Conservation (phyloP, 2,888 invertebrate species). For the Peribatodes rhomboidaria region DNA sequence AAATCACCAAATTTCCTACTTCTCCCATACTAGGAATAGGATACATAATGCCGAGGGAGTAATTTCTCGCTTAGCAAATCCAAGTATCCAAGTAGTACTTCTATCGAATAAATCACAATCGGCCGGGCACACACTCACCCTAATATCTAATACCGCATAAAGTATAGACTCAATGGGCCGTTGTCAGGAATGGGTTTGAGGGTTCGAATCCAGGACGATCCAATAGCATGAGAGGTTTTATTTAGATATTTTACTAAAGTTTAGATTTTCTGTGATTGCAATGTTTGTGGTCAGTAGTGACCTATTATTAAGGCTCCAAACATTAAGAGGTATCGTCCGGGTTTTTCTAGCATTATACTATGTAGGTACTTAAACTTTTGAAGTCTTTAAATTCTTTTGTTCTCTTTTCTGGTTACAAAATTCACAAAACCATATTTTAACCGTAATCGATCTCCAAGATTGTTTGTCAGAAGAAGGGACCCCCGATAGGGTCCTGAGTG, state of each 20-base stretch:
- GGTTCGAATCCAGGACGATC: background rate
- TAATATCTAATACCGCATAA: constrained; percentile 36
- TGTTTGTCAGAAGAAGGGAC: background rate
- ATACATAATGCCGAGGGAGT: background rate
- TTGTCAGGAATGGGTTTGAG: background rate
- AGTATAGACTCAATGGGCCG: constrained; percentile 13
- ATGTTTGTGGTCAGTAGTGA: too few relatives aligned
- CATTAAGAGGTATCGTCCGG: too few relatives aligned
- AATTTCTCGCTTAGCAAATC: constrained; percentile 18
- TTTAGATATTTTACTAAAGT: too few relatives aligned
- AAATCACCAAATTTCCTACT: background rate
- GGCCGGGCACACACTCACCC: constrained; percentile 18
- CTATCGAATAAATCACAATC: constrained; percentile 30
- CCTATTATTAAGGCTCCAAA: too few relatives aligned
- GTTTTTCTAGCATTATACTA: too few relatives aligned
- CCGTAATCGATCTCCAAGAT: background rate
- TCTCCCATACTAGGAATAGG: background rate
- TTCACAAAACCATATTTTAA: too few relatives aligned
- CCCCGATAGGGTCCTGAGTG: constrained; percentile 6
- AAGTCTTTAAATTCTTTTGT: too few relatives aligned
- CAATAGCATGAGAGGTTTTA: too few relatives aligned
- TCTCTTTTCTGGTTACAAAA: too few relatives aligned
- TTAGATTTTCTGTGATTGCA: too few relatives aligned
- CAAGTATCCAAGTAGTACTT: constrained; percentile 10
- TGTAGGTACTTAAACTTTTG: too few relatives aligned